These are phyloP conservation scores for Brachirus orientalis DNA, from an alignment of 2,113 vertebrate genomes.

Conservation along the genomic window DNA sequence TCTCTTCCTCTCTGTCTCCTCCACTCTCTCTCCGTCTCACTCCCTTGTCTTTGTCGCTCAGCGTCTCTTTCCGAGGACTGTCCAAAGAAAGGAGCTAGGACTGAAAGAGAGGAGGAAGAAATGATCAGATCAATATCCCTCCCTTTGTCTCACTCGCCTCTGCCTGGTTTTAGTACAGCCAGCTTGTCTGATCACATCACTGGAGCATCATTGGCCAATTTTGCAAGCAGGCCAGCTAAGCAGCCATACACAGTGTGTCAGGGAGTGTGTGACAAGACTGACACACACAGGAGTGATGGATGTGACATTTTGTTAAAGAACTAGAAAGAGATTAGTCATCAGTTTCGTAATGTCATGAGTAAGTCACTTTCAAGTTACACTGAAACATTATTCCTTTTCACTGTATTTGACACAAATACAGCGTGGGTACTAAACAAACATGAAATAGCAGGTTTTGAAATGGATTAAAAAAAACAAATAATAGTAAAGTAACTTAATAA, in stretches of 20 bases:
- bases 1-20: conserved; percentile 44
- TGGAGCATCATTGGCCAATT: conserved; percentile 52
- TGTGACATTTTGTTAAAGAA: neutral
- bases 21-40: conserved; percentile 34
- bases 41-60: conserved; percentile 59
- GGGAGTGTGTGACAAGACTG: conserved; percentile 33
- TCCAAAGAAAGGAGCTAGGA: conserved; percentile 29
- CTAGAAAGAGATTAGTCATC: conserved; percentile 15
- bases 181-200: conserved; percentile 56
- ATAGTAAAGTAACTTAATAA: neutral
- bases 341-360: conserved; percentile 31
- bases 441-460: too few species aligned
- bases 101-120: conserved; percentile 46
- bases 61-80: conserved; percentile 29
- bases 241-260: conserved; percentile 30
- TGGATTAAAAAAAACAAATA: neutral
- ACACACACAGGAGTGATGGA: conserved; percentile 1
- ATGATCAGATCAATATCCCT: conserved; percentile 72
- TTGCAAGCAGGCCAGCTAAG: conserved; percentile 58
- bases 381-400: neutral
- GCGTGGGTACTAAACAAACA: too few species aligned
- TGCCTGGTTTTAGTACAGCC: conserved; percentile 43
- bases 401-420: neutral
- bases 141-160: conserved; percentile 39
- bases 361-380: neutral